Evolutionary conservation across 1,140 invertebrate species (phyloP).

Genomic region (Philotrypesis tridentata): DNA sequence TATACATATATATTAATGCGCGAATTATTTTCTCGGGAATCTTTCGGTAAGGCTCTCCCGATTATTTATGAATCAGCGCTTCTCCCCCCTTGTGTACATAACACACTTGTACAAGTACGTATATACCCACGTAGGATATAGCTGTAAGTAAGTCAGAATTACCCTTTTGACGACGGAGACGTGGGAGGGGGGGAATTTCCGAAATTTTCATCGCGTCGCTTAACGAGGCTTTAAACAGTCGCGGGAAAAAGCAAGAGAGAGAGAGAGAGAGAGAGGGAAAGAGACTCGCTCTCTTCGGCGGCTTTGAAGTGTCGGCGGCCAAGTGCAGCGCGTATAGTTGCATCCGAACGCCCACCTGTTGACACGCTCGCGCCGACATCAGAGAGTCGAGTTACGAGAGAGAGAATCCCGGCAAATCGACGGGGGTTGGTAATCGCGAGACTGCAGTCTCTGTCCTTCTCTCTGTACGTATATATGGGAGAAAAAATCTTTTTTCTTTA

Average conservation of each 20-base stretch:
- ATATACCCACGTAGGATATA: too few relatives aligned
- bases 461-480: not conserved
- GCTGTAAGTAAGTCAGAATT: too few relatives aligned
- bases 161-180: too few relatives aligned
- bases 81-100: too few relatives aligned
- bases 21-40: not conserved
- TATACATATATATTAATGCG: not conserved
- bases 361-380: slow-evolving; percentile 49
- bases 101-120: not conserved
- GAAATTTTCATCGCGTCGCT: not conserved
- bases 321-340: slow-evolving; percentile 19
- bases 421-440: too few relatives aligned
- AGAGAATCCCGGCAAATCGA: too few relatives aligned
- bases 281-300: not conserved
- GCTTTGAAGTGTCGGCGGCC: too few relatives aligned
- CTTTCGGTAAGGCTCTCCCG: not conserved
- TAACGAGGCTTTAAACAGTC: not conserved
- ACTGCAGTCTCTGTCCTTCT: not conserved
- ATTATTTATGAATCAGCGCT: not conserved
- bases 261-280: too few relatives aligned
- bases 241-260: not conserved
- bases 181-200: too few relatives aligned
- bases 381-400: slow-evolving; percentile 53
- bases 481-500: too few relatives aligned
- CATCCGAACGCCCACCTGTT: slow-evolving; percentile 65